A percentile compares a stretch with the other conserved stretches of the same genome.
Conservation (phyloP, 2,113 vertebrate species). For the Muntiacus muntjak region DNA sequence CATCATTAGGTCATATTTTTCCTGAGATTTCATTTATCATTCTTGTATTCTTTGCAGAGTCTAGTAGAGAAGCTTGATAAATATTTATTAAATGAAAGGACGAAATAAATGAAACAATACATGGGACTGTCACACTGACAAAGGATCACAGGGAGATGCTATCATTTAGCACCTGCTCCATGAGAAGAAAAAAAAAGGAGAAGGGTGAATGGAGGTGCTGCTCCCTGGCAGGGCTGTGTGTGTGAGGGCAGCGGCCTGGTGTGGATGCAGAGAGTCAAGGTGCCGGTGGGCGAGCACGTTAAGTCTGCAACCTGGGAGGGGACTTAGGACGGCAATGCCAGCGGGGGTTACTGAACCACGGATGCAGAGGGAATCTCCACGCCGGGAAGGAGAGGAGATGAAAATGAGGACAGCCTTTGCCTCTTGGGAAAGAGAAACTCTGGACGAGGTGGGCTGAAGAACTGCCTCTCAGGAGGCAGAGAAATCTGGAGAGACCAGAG, state of each 20-base stretch:
- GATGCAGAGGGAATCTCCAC: fast-evolving
- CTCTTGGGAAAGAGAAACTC: fast-evolving
- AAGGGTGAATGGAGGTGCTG: fast-evolving
- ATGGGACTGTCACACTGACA: too few species aligned
- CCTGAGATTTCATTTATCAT: not conserved
- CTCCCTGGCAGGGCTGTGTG: fast-evolving
- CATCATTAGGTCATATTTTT: fast-evolving
- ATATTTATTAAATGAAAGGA: not conserved
- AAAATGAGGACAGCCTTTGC: not conserved
- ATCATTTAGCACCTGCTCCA: not conserved
- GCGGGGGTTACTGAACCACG: fast-evolving
- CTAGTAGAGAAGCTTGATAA: not conserved
- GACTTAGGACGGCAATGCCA: fast-evolving
- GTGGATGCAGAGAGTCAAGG: fast-evolving
- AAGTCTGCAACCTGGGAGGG: not conserved
- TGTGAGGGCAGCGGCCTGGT: not conserved
- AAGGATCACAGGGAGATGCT: not conserved
- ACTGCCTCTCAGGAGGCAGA: not conserved
- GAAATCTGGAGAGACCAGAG: not conserved
- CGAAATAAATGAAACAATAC: not conserved
- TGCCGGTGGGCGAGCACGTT: fast-evolving
- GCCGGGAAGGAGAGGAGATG: not conserved
- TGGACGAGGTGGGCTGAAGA: too few species aligned
- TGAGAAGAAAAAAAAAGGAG: fast-evolving
- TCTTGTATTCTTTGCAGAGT: not conserved